Evolutionary conservation across 2,113 vertebrate species (phyloP), one percentile per base, ranked within the genome.

Genomic region (Leuciscus idus): DNA sequence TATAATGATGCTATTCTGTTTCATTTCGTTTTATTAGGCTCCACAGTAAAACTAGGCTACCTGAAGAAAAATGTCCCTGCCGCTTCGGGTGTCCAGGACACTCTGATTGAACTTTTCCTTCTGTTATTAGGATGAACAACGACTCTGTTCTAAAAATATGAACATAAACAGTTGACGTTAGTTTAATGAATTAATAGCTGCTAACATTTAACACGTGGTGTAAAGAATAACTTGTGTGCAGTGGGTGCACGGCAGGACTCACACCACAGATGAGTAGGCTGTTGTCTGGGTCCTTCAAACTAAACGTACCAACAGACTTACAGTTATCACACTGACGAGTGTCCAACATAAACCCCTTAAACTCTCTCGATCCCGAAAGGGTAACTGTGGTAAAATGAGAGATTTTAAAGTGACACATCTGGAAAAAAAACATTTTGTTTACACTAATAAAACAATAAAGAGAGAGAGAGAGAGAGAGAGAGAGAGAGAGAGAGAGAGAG

Each of bases 271-370:
- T n/a, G 36, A 83, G 73, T 4, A 26, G 6, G 66, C 28, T 72
- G 61, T 2, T 26, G 5, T 0, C 0, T 6, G 2, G 0, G 17
- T 83, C 19, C 5, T 1, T 0, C 80, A 83, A 36, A 62, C 0
- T 11, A 11, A 88, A 88, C 4, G 0, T 72, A 8, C 87, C 87
- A 52, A 28, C 28, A 77, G 87, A 36, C 19, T 0, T 0, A 30
- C 2, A 13, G 8, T 0, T 8, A 3, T 36, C 64, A 72, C 6
- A 8, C 26, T 52, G 0, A 28, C 52, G 70, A 72, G 84, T 52
- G n/a, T 88, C 64, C 84, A 88, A 17, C 87, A 88, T 72, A 30
- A 85, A 88, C 10, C 87, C 87, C 2, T 0, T 4, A 48, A 88
- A 88, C 10, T 0, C 0, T 6, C 0, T 0, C 0, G 36, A 0